Conservation (phyloP, 2,888 invertebrate genomes). For the Lepidochrysops patricia region DNA sequence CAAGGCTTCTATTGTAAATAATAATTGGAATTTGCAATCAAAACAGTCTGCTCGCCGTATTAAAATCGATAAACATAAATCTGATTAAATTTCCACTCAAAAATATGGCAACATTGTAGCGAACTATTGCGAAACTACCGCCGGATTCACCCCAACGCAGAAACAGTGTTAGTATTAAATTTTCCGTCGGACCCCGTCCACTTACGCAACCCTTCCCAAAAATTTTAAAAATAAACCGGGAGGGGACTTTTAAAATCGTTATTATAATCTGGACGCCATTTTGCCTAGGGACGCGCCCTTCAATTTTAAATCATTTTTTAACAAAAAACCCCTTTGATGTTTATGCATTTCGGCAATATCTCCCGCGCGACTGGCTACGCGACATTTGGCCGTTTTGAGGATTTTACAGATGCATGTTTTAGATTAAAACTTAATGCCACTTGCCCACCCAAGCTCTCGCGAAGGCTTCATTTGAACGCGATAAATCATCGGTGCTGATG, state of each 20-base stretch:
- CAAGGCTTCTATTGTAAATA: too few relatives aligned
- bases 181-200: slow-evolving; percentile 62
- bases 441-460: slow-evolving; percentile 30
- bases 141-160: slow-evolving; percentile 50
- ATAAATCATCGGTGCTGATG: slow-evolving; percentile 36
- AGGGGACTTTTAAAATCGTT: slow-evolving; percentile 72
- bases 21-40: too few relatives aligned
- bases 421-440: slow-evolving; percentile 63
- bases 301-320: slow-evolving; percentile 68
- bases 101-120: slow-evolving; percentile 3
- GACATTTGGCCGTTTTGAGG: slow-evolving; percentile 67
- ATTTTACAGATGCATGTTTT: slow-evolving; percentile 65
- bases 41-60: background rate
- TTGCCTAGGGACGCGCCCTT: slow-evolving; percentile 69
- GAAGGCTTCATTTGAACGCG: slow-evolving; percentile 34
- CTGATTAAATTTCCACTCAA: background rate
- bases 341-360: slow-evolving; percentile 69
- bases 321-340: slow-evolving; percentile 71
- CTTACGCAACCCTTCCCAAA: slow-evolving; percentile 62
- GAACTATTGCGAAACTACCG: slow-evolving; percentile 14
- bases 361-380: slow-evolving; percentile 53
- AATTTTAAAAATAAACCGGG: slow-evolving; percentile 53
- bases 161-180: slow-evolving; percentile 61
- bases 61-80: background rate
- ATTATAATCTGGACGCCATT: slow-evolving; percentile 74